Evolutionary conservation across 2,113 vertebrate species (phyloP).

Genomic region (Platanista minor): DNA sequence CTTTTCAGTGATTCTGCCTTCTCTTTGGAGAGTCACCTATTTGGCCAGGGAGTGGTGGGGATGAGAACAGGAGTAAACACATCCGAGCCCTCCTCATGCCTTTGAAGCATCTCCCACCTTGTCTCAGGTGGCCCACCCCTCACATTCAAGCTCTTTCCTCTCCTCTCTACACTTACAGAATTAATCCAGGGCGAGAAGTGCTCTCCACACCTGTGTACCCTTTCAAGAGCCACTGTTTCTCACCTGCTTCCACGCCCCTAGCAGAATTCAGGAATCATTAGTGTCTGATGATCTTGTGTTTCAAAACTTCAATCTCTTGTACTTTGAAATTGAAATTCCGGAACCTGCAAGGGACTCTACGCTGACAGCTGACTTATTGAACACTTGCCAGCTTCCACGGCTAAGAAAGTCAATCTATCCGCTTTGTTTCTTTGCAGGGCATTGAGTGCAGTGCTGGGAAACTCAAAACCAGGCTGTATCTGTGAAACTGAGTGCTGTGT

Average conservation of each 20-base stretch:
- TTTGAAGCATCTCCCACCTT: neutral
- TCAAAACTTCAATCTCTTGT: slow-evolving; percentile 77
- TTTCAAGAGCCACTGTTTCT: slow-evolving; percentile 17
- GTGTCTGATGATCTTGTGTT: slow-evolving; percentile 81
- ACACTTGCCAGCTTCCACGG: slow-evolving; percentile 72
- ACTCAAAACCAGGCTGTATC: neutral
- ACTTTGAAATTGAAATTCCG: slow-evolving; percentile 83
- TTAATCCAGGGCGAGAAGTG: slow-evolving; percentile 41
- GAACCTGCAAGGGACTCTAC: slow-evolving; percentile 70
- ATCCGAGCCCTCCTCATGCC: neutral
- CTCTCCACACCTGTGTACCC: neutral
- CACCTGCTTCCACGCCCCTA: slow-evolving; percentile 52
- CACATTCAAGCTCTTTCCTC: neutral
- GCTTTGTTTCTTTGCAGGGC: slow-evolving; percentile 11
- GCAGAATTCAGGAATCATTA: slow-evolving; percentile 74
- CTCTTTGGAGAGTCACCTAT: neutral
- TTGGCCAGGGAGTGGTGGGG: neutral
- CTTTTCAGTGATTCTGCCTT: neutral
- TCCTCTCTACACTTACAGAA: slow-evolving; percentile 41
- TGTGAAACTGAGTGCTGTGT: neutral
- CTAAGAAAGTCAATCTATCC: slow-evolving; percentile 73
- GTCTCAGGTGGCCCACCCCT: slow-evolving; percentile 44
- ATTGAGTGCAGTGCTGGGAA: neutral
- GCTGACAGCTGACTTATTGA: slow-evolving; percentile 81
- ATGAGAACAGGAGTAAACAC: rapidly evolving